These are phyloP conservation scores for Eupelmus urozonus DNA, from an alignment of 2,888 invertebrate genomes.

Conservation along the genomic window DNA sequence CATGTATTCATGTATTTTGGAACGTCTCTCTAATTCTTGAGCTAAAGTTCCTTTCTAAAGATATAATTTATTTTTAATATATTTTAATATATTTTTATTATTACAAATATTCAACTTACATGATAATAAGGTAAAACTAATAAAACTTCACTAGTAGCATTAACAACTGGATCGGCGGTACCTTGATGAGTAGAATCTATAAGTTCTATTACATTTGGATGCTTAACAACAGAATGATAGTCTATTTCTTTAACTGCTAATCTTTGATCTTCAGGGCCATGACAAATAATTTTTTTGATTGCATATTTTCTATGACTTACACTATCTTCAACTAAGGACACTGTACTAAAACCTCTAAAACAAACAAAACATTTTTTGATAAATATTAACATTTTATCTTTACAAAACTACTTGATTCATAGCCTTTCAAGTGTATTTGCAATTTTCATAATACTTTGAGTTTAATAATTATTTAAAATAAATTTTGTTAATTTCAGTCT, in stretches of 20 bases:
- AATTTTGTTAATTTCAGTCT: background rate
- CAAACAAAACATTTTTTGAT: slow-evolving; percentile 51
- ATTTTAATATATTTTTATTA: slow-evolving; percentile 2
- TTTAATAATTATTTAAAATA: background rate
- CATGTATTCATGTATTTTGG: slow-evolving; percentile 81
- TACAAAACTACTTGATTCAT: no score
- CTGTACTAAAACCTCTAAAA: slow-evolving; percentile 88
- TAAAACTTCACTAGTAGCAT: slow-evolving; percentile 85
- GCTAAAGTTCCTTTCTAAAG: slow-evolving; percentile 86
- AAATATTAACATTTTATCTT: background rate
- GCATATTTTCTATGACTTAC: slow-evolving; percentile 84
- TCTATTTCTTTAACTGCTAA: slow-evolving; percentile 86
- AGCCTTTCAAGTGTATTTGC: no score
- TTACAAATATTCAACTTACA: slow-evolving; percentile 72
- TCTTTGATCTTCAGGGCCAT: slow-evolving; percentile 87
- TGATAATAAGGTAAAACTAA: slow-evolving; percentile 87
- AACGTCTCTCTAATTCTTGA: slow-evolving; percentile 82
- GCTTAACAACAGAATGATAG: slow-evolving; percentile 84
- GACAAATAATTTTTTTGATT: slow-evolving; percentile 89
- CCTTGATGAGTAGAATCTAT: slow-evolving; percentile 84
- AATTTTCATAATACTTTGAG: no score
- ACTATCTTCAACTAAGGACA: slow-evolving; percentile 86
- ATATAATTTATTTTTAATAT: slow-evolving; percentile 27
- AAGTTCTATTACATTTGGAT: slow-evolving; percentile 86
- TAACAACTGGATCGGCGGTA: slow-evolving; percentile 83